Evolutionary conservation across 2,797 vertebrate genomes (phyloP), one percentile per base, ranked within the genome.

Genomic region (Urosaurus nigricauda): DNA sequence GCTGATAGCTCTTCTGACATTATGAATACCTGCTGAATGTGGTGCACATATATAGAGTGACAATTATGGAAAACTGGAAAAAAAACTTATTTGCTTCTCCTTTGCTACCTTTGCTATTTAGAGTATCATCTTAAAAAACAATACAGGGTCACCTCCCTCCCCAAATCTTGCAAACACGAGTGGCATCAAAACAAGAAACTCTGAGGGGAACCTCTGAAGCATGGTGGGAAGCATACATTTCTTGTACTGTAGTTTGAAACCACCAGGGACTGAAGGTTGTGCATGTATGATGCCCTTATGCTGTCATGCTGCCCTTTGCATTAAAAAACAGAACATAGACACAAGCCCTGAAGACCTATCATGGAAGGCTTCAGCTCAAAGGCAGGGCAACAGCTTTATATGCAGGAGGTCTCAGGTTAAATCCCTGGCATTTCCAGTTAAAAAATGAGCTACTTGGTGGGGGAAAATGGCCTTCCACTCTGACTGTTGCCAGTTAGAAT

Each of bases 61-160:
- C 58, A 81, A 58, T 65, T 0, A 70, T 0, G 0, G 82, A 88
- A 88, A 85, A 60, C 0, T 0, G 21, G 2, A 37, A 60, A n/a
- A 65, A 0, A 0, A 0, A 0, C 0, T 56, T 65, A 35, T 16
- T 60, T 26, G 3, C 73, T 29, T 53, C 19, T 35, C 85, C 26
- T 65, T 79, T 1, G 26, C 89, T 87, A 1, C 87, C 71, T n/a
- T n/a, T n/a, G n/a, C 80, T 43, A 29, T 5, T 65, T 24, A 68
- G 63, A 68, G 2, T 68, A 2, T 68, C 32, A 68, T 26, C 29
- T 32, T 32, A 68, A 68, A 68, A 29, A 65, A 40, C 7, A 0
- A 2, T 70, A 40, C 84, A 71, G 35, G 26, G 58, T 35, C 37
- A 82, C 9, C 26, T 14, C 26, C 11, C 1, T 51, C 47, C 47